Conservation (phyloP, 2,797 vertebrate species). For the Remorina albescens region DNA sequence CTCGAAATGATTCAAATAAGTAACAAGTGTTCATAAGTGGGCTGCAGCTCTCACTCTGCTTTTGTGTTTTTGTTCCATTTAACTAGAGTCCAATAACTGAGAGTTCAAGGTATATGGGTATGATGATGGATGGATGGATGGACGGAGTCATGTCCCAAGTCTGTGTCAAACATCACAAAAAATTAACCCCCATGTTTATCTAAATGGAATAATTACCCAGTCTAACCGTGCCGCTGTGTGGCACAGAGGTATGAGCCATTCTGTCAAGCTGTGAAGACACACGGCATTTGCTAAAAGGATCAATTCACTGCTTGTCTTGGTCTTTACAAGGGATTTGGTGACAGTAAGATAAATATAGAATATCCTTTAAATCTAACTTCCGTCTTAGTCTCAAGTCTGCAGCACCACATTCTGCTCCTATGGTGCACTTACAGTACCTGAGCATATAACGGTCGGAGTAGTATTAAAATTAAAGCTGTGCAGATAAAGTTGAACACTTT, state of each 20-base stretch:
- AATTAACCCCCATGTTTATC: slow-evolving; percentile 15
- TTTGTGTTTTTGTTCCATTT: neutral
- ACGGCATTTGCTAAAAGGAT: neutral
- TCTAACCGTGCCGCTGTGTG: slow-evolving; percentile 1
- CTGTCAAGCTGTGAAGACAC: neutral
- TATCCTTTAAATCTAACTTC: neutral
- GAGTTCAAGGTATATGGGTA: neutral
- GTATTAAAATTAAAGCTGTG: too few species aligned
- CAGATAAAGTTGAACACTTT: neutral
- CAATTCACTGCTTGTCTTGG: neutral
- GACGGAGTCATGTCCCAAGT: neutral
- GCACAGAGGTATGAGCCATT: neutral
- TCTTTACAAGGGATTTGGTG: neutral
- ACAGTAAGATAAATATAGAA: neutral
- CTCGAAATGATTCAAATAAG: neutral
- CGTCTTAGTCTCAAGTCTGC: neutral
- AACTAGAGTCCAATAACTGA: neutral
- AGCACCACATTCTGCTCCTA: neutral
- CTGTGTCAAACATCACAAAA: slow-evolving; percentile 4
- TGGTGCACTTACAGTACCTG: neutral
- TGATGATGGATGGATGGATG: too few species aligned
- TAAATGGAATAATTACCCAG: slow-evolving; percentile 19
- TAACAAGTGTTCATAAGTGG: neutral
- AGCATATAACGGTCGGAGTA: neutral
- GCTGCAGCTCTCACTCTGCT: neutral